These are phyloP conservation scores for Sphaeramia orbicularis DNA, from an alignment of 2,797 vertebrate species.

Conservation along the genomic window DNA sequence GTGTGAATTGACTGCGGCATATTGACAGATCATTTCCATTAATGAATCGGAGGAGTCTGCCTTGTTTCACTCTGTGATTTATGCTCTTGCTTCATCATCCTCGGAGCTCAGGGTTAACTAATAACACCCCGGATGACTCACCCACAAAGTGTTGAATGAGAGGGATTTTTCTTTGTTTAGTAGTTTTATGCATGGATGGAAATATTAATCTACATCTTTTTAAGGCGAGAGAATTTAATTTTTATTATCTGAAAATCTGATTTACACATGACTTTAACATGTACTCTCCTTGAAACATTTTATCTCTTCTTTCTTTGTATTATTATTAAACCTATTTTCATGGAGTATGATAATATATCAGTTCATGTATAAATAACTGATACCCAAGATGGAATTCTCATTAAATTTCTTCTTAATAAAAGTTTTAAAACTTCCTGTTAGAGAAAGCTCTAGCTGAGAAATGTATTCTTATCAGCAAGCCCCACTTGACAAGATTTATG, in stretches of 20 bases:
- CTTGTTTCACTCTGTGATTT: conserved; percentile 91
- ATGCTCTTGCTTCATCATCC: conserved; percentile 80
- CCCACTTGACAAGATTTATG: conserved; percentile 7
- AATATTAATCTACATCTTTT: conserved; percentile 5
- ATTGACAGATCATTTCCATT: conserved; percentile 98
- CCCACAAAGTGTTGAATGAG: conserved; percentile 33
- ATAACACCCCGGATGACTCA: conserved; percentile 49
- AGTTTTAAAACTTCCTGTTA: background rate
- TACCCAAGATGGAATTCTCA: background rate
- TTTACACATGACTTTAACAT: too few species aligned
- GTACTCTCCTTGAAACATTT: background rate
- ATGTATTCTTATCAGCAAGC: conserved; percentile 25
- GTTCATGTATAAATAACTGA: background rate
- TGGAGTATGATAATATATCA: background rate
- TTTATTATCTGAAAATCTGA: background rate
- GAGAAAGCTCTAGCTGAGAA: background rate
- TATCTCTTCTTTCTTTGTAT: background rate
- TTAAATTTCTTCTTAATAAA: conserved; percentile 8
- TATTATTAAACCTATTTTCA: background rate
- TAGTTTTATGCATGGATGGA: conserved; percentile 15
- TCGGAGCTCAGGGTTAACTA: conserved; percentile 67
- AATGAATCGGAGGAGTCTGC: conserved; percentile 92
- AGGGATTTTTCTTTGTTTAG: conserved; percentile 44
- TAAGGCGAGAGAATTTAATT: background rate
- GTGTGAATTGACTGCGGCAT: conserved; percentile 94